A percentile compares a stretch with the other conserved stretches of the same genome.
phyloP scores from a whole-genome alignment of 1,140 invertebrate species.

The Drosophila malerkotliana region DNA sequence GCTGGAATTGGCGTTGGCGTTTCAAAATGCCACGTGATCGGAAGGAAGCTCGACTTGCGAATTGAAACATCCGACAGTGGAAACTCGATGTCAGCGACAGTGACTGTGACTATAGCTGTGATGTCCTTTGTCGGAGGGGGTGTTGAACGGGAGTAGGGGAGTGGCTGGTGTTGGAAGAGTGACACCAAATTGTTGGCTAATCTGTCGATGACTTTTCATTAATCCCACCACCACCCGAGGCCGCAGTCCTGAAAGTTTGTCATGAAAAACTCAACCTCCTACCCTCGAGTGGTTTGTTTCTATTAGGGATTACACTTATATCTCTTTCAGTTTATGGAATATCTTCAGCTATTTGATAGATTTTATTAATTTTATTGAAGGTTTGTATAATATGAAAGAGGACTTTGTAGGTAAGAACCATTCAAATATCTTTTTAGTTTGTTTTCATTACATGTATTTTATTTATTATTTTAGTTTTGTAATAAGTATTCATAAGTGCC shows the following conservation, averaged over 20 bases:
- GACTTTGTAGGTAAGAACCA: no score
- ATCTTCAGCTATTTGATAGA: no score
- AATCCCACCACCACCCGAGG: neutral
- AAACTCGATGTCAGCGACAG: slow-evolving; percentile 30
- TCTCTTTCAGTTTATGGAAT: no score
- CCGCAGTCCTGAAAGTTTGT: neutral
- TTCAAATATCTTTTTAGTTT: neutral
- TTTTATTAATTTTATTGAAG: no score
- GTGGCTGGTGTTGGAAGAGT: slow-evolving; percentile 27
- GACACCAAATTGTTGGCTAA: slow-evolving; percentile 74
- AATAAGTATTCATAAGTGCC: no score
- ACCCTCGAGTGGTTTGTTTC: neutral
- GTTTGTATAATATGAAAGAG: no score
- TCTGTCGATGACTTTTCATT: slow-evolving; percentile 69
- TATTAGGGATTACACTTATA: neutral
- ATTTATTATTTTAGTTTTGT: no score
- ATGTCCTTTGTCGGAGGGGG: slow-evolving; percentile 4
- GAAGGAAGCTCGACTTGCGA: slow-evolving; percentile 79
- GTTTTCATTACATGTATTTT: neutral
- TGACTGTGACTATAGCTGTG: slow-evolving; percentile 3
- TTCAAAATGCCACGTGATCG: slow-evolving; percentile 68
- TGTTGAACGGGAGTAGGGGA: neutral
- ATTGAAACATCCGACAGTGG: slow-evolving; percentile 78
- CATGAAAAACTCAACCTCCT: neutral
- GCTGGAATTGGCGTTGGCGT: slow-evolving; percentile 52